Percentiles rank a stretch among this genome's conserved stretches.
Evolutionary conservation across 2,888 invertebrate species (phyloP).

Genomic region (Cheilosia pagana): DNA sequence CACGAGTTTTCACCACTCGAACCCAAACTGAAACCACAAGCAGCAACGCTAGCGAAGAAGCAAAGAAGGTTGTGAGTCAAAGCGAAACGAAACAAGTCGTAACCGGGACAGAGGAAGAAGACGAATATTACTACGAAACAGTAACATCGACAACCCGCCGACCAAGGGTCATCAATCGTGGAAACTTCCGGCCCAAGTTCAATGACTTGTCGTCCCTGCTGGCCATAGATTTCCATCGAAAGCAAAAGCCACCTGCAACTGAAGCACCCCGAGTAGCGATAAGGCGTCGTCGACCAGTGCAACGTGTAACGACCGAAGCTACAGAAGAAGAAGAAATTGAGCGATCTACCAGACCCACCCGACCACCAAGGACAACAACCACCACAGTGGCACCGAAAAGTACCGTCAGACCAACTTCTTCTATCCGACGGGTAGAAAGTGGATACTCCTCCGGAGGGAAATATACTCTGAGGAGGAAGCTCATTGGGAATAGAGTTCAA

Average conservation of each 20-base stretch:
- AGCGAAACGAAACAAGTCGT: constrained; percentile 76
- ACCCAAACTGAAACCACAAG: constrained; percentile 70
- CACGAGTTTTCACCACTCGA: constrained; percentile 27
- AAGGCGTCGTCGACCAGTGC: constrained; percentile 57
- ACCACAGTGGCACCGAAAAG: constrained; percentile 19
- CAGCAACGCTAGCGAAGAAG: constrained; percentile 70
- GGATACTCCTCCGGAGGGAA: neutral
- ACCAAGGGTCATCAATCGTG: constrained; percentile 78
- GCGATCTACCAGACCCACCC: constrained; percentile 29
- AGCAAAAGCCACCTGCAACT: constrained; percentile 62
- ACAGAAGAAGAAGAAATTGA: constrained; percentile 22
- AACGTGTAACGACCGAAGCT: constrained; percentile 41
- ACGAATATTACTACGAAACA: constrained; percentile 76
- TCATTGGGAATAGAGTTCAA: neutral
- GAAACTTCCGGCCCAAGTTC: constrained; percentile 78
- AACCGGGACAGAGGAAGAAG: constrained; percentile 77
- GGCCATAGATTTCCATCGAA: constrained; percentile 79
- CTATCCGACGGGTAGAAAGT: constrained; percentile 3
- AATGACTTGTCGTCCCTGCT: constrained; percentile 80
- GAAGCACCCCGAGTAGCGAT: constrained; percentile 31
- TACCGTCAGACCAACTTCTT: constrained; percentile 10
- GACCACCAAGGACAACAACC: constrained; percentile 43
- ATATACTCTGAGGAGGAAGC: neutral
- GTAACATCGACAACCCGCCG: constrained; percentile 77
- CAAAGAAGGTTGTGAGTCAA: neutral